These are phyloP conservation scores for Rhinolophus ferrumequinum DNA, from an alignment of 2,113 vertebrate species.

Conservation along the genomic window DNA sequence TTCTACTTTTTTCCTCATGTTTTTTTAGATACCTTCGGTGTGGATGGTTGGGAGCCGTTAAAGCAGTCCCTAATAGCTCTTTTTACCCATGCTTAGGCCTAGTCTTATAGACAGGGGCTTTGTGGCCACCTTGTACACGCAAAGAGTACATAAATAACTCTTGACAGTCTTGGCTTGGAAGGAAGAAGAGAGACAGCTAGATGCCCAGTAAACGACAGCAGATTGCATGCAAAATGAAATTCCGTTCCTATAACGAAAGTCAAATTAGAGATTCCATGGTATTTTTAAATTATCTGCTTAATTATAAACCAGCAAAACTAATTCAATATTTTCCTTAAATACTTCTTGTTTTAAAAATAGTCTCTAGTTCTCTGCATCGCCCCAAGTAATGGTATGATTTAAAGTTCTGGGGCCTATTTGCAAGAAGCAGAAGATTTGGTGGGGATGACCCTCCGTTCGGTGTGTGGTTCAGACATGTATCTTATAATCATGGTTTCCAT, in stretches of 20 bases:
- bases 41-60: neutral
- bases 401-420: neutral
- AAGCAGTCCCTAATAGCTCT: neutral
- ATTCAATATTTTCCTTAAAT: neutral
- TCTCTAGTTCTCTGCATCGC: conserved; percentile 8
- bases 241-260: neutral
- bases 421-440: conserved; percentile 19
- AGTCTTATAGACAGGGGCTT: neutral
- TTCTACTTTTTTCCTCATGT: neutral
- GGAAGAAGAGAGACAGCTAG: neutral
- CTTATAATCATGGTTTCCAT: neutral
- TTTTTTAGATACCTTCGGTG: neutral
- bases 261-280: neutral
- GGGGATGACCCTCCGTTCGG: neutral
- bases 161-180: neutral
- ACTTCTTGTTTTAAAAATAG: neutral
- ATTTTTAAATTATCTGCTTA: neutral
- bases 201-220: neutral
- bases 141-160: neutral
- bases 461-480: neutral
- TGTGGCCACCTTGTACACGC: neutral
- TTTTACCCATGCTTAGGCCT: neutral
- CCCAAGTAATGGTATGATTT: conserved; percentile 9
- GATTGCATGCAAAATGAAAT: neutral
- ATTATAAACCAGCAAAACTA: conserved; percentile 49